Conservation (phyloP, 2,797 vertebrate genomes). For the Glyptemys insculpta region DNA sequence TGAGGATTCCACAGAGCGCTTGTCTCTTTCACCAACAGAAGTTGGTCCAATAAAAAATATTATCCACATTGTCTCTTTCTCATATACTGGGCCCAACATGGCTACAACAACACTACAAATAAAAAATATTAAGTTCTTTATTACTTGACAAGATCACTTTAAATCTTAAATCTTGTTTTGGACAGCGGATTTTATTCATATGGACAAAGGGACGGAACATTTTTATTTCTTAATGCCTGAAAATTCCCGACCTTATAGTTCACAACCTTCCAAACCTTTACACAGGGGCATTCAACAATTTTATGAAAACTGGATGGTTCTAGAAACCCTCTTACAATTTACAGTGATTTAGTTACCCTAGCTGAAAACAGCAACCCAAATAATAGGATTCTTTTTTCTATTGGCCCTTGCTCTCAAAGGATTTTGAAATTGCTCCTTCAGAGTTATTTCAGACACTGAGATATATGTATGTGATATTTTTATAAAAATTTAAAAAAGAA, state of each 20-base stretch:
- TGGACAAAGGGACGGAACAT: neutral
- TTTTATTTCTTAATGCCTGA: neutral
- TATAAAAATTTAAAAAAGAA: neutral
- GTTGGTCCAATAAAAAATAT: too few relatives aligned
- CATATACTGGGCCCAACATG: too few relatives aligned
- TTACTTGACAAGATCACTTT: neutral
- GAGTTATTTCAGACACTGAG: neutral
- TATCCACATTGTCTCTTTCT: too few relatives aligned
- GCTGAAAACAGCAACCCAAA: neutral
- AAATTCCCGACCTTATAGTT: neutral
- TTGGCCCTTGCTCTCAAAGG: neutral
- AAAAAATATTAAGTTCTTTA: neutral
- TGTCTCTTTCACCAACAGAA: too few relatives aligned
- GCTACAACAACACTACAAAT: too few relatives aligned
- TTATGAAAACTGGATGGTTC: neutral
- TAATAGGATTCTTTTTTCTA: neutral
- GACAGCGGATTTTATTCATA: neutral
- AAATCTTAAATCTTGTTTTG: neutral
- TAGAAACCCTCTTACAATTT: accelerated
- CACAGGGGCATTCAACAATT: neutral
- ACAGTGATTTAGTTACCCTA: neutral
- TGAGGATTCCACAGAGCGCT: too few relatives aligned
- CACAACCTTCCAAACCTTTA: neutral
- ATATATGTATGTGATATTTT: neutral
- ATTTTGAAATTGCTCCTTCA: neutral